Base-by-base conservation (phyloP, 1,140 invertebrate genomes). In the Oryzaephilus surinamensis region DNA sequence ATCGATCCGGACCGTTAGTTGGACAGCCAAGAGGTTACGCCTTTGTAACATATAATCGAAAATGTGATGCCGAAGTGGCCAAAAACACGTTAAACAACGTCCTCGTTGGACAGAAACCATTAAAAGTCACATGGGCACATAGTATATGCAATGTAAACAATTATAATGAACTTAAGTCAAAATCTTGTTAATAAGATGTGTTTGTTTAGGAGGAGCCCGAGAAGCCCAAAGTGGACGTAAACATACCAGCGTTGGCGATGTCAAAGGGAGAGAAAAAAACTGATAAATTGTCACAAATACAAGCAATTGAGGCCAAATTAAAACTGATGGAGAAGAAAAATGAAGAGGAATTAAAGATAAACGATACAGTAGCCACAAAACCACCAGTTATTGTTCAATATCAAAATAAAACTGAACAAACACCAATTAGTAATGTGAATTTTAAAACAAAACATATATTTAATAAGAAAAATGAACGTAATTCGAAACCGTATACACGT, bases 1-100 rank as follows among this genome's bases (percentile, higher is more conserved):
- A 94, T 62, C 87, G 87, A 47, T 77, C 76, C 42, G 91, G 91
- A 36, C 84, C 87, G 32, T 75, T 85, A 53, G 77, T 79, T 53
- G 90, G 89, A 27, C 84, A 88, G 60, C 84, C 90, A 1, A 67
- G 88, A 46, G 90, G 91, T n/a, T 95, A 93, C 62, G 89, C 88
- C 19, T 95, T 95, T 66, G 84, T 91, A 15, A 93, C 87, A 0
- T 95, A 84, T 55, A 72, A 77, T 51, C 67, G 66, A 54, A 64
- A 71, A 31, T 70, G 76, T 46, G 76, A 80, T 54, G 81, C 82
- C 2, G 55, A 70, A 17, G 63, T 58, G 42, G 84, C 83, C 0
- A 76, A 81, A 63, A 64, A 72, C 24, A 70, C 70, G 37, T 61
- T 92, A 33, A 76, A 92, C 65, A 85, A 85, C 34, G 77, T 79